Base-by-base conservation (phyloP, 2,888 invertebrate species). In the Drosophila demipolita region DNA sequence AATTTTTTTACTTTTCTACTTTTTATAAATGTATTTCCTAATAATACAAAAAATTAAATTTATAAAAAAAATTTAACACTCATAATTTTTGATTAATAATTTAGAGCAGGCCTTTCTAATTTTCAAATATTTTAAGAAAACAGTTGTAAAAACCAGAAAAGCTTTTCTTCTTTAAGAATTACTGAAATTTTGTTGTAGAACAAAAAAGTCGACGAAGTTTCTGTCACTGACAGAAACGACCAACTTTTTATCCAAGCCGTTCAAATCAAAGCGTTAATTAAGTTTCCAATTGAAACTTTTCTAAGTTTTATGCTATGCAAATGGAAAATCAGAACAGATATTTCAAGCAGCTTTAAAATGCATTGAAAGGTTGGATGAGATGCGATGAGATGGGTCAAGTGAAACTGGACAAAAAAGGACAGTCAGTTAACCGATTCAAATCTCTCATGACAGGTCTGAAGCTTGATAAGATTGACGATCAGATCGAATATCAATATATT, bases 211-310 rank as follows among this genome's bases (percentile, higher is more conserved):
- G 3, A 20, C 20, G 45, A 17, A 17, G 17, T 8, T 45, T 20
- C 45, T 45, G 15, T 45, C 20, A 20, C 20, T 45, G 45, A 45
- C 45, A 45, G 20, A 45, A 20, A 23, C 45, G 15, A 7, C 15
- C 15, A 20, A 45, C 45, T 45, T 45, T 23, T 23, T 20, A 15
- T 15, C 1, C 20, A 45, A 45, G 7, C 45, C 45, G 4, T 45
- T 45, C 20, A 45, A 23, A 45, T 45, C 45, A 45, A 45, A 45
- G 15, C 7, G 45, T 45, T 45, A 12, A 45, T 45, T 45, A 45
- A 45, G 15, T 20, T 15, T 15, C 15, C 15, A 45, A 20, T 45
- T 45, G 20, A 20, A 23, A 23, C 45, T 45, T 23, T 15, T 45
- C 15, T 15, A 23, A 20, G 20, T 7, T 45, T 20, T 15, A 45